phyloP scores from a whole-genome alignment of 2,113 vertebrate species.

The Megatriorchis doriae region DNA sequence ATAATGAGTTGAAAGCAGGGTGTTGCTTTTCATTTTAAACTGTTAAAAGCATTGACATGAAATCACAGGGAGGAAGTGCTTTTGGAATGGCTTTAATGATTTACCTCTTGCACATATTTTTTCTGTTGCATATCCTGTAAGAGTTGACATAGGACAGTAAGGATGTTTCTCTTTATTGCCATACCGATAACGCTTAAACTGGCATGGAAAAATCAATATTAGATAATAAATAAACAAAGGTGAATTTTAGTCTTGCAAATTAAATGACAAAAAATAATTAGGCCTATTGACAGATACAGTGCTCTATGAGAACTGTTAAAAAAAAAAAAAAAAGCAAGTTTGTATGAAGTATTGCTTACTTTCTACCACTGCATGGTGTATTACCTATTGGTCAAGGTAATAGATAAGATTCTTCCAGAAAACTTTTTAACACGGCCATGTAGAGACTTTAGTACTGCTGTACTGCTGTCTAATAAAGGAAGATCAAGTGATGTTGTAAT shows the following conservation, averaged over 20 bases:
- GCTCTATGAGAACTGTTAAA: neutral
- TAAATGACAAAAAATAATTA: neutral
- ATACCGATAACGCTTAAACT: neutral
- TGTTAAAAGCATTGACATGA: neutral
- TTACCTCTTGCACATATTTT: neutral
- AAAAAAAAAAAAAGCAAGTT: neutral
- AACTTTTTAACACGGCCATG: neutral
- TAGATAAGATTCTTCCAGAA: neutral
- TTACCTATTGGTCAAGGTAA: neutral
- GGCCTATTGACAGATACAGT: neutral
- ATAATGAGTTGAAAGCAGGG: neutral
- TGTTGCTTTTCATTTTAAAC: neutral
- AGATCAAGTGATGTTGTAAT: neutral
- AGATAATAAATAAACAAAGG: neutral
- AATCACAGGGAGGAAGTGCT: neutral
- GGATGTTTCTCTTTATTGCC: neutral
- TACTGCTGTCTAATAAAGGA: neutral
- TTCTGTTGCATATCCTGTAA: neutral
- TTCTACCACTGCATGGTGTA: rapidly evolving
- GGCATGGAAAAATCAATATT: neutral
- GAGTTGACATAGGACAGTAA: neutral
- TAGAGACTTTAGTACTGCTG: neutral
- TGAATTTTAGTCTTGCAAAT: neutral
- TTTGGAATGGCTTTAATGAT: neutral
- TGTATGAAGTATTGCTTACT: neutral